Conservation (phyloP, 2,888 invertebrate genomes). For the Hedychridium roseum region DNA sequence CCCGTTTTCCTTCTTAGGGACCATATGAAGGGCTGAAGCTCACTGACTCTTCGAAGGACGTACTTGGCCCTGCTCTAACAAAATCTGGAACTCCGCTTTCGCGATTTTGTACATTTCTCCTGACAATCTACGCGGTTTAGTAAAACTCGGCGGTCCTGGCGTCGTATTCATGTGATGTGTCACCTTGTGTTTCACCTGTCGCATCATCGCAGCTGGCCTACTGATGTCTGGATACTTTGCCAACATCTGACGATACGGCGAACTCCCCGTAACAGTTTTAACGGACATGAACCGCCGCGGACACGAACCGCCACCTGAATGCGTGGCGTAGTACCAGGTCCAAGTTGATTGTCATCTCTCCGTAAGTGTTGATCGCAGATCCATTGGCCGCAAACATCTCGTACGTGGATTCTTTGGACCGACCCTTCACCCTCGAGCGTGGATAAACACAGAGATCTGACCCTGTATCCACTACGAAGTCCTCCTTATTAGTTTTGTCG, state of each 20-base stretch:
- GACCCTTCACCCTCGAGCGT: constrained; percentile 21
- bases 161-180: constrained; percentile 40
- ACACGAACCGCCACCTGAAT: constrained; percentile 47
- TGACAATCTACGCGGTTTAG: constrained; percentile 10
- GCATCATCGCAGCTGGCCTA: constrained; percentile 9
- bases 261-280: neutral
- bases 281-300: constrained; percentile 41
- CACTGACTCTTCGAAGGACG: constrained; percentile 40
- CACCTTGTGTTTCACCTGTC: constrained; percentile 16
- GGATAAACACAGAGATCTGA: constrained; percentile 33
- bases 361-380: constrained; percentile 46
- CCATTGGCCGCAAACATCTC: constrained; percentile 50
- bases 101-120: constrained; percentile 42
- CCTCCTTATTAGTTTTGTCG: constrained; percentile 13
- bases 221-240: constrained; percentile 17
- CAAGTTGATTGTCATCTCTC: constrained; percentile 30
- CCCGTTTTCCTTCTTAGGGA: constrained; percentile 36
- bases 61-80: constrained; percentile 38
- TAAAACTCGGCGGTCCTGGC: constrained; percentile 14
- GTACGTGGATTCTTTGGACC: constrained; percentile 31
- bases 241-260: constrained; percentile 15
- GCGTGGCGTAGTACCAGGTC: constrained; percentile 45
- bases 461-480: constrained; percentile 33
- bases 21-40: constrained; percentile 43
- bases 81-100: constrained; percentile 42